Conservation (phyloP, 1,140 invertebrate genomes). For the Magallana gigas region DNA sequence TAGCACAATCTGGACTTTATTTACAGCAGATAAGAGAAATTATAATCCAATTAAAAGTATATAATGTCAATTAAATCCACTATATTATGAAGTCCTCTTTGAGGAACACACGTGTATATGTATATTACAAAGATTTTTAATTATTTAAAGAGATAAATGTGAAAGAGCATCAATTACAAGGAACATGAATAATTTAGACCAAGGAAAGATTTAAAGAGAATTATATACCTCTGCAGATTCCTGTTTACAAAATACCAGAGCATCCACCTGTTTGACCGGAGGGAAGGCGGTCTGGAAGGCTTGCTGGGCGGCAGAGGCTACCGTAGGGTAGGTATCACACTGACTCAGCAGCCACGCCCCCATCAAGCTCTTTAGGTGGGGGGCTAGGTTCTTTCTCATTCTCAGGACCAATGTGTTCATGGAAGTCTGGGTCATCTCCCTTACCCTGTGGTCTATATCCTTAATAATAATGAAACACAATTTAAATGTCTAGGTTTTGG, state of each 20-base stretch:
- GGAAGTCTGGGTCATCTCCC: constrained; percentile 84
- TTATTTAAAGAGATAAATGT: too few species aligned
- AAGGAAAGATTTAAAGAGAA: not conserved
- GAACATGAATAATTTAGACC: too few species aligned
- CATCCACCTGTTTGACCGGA: constrained; percentile 85
- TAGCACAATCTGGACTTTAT: too few species aligned
- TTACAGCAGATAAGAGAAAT: too few species aligned
- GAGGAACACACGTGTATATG: too few species aligned
- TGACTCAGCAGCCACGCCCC: constrained; percentile 85
- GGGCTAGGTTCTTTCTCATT: constrained; percentile 87
- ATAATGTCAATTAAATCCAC: too few species aligned
- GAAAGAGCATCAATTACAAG: too few species aligned
- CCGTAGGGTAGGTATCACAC: constrained; percentile 90
- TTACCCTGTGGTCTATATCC: constrained; percentile 88
- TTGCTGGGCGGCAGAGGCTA: constrained; percentile 85
- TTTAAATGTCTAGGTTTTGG: too few species aligned
- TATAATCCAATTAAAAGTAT: too few species aligned
- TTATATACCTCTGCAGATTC: constrained; percentile 84
- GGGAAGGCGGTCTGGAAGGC: constrained; percentile 88
- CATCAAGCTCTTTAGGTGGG: constrained; percentile 87
- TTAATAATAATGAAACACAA: not conserved
- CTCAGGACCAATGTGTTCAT: constrained; percentile 85
- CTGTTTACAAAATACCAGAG: constrained; percentile 87
- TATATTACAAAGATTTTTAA: too few species aligned
- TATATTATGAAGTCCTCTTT: too few species aligned